A percentile compares a stretch with the other conserved stretches of the same genome.
Evolutionary conservation across 2,888 invertebrate genomes (phyloP).

Genomic region (Fragum whitleyi): DNA sequence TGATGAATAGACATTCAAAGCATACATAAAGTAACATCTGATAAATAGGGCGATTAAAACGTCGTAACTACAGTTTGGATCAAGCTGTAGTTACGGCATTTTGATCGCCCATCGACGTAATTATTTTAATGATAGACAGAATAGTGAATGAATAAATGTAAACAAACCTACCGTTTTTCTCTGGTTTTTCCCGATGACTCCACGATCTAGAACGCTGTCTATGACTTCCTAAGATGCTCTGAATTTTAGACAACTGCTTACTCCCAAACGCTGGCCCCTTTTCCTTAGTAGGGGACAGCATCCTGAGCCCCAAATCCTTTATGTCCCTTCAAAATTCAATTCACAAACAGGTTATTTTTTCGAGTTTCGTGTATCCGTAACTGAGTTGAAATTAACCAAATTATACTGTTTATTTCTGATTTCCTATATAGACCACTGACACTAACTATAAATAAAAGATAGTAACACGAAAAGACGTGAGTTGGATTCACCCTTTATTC

Average conservation of each 20-base stretch:
- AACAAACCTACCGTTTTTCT: constrained; percentile 25
- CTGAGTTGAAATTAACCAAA: not conserved
- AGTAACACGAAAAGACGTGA: constrained; percentile 1
- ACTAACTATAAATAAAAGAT: not conserved
- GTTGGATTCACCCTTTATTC: not conserved
- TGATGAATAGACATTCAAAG: no score
- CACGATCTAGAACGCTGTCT: constrained; percentile 45
- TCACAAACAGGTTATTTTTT: no score
- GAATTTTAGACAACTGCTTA: constrained; percentile 57
- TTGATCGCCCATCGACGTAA: no score
- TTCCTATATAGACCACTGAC: not conserved
- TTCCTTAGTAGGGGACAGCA: constrained; percentile 56
- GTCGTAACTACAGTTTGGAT: no score
- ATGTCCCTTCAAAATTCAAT: not conserved
- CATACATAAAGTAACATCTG: no score
- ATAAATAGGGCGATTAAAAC: no score
- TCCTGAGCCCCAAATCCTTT: not conserved
- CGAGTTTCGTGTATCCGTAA: no score
- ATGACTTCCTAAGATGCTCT: constrained; percentile 51
- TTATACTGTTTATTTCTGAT: not conserved
- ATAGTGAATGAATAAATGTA: not conserved
- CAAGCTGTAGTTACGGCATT: no score
- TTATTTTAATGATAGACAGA: no score
- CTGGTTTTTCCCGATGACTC: constrained; percentile 48
- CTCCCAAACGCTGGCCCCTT: constrained; percentile 58